phyloP scores from a whole-genome alignment of 2,888 invertebrate species.

The Xylota sylvarum region DNA sequence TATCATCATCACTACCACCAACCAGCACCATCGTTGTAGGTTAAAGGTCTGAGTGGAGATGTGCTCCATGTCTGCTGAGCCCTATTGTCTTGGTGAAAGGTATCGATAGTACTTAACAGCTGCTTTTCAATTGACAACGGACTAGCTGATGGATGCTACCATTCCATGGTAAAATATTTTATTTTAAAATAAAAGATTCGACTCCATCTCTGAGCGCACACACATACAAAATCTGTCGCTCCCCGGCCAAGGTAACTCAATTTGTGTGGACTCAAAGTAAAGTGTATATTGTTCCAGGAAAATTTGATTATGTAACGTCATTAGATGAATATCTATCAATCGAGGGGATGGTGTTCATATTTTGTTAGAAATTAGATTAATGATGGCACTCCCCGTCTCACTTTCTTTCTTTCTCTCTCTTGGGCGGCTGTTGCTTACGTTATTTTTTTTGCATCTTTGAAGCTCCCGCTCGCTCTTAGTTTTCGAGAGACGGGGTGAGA shows the following conservation, averaged over 20 bases:
- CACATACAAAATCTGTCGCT: no score
- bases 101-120: constrained; percentile 77
- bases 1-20: constrained; percentile 62
- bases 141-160: constrained; percentile 25
- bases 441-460: constrained; percentile 4
- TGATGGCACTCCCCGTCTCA: constrained; percentile 26
- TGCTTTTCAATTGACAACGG: constrained; percentile 76
- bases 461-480: constrained; percentile 20
- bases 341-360: constrained; percentile 60
- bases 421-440: neutral
- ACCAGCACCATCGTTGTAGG: neutral
- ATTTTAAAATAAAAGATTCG: constrained; percentile 74
- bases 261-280: constrained; percentile 79
- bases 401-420: neutral
- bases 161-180: constrained; percentile 63
- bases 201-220: constrained; percentile 34
- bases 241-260: constrained; percentile 74
- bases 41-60: constrained; percentile 32
- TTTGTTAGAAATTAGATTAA: constrained; percentile 75
- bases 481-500: neutral
- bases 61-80: constrained; percentile 56
- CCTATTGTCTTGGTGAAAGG: constrained; percentile 73
- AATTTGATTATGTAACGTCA: constrained; percentile 81
- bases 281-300: constrained; percentile 78
- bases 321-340: constrained; percentile 78